Evolutionary conservation across 1,140 invertebrate genomes (phyloP), one percentile per base, ranked within the genome.

Genomic region (Dendrolimus punctatus): DNA sequence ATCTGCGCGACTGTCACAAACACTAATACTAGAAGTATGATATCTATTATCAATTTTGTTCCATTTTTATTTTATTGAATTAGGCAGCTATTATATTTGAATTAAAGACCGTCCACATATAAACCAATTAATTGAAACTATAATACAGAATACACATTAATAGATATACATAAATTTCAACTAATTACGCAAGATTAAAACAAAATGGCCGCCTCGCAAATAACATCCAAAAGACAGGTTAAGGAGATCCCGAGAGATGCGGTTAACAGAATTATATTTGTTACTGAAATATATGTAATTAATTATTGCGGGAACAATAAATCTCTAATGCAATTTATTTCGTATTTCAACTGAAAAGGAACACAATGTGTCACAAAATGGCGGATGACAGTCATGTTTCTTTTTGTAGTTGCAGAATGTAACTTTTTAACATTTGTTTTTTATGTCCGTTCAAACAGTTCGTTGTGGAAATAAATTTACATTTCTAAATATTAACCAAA

Each of bases 161-260:
- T 70, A 77, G 73, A 65, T 55, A 58, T 64, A 59, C 77, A 80
- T 83, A 82, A 85, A 85, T 82, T 70, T 72, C 67, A 57, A 70
- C 72, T 85, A 85, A 83, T 85, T 82, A 82, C 76, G 72, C 72
- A 79, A 80, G 72, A 73, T 71, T 68, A 63, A 66, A 66, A 69
- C 71, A 77, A 83, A 77, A 80, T 77, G 78, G 70, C 55, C 63
- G 72, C 53, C 23, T 62, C 79, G 82, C 82, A 85, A 85, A 85
- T 85, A 72, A 71, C 67, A 64, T 69, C 61, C 71, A 55, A 73
- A 75, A 82, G 82, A 85, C 80, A 80, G 71, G 57, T 74, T 76
- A 77, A 82, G 81, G 79, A 75, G 68, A 76, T 78, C 80, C 68
- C 62, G 60, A 52, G 70, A 62, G 80, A 85, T 23, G 23, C 82